These are phyloP conservation scores for Pelodiscus sinensis DNA, from an alignment of 2,113 vertebrate genomes.

Conservation along the genomic window DNA sequence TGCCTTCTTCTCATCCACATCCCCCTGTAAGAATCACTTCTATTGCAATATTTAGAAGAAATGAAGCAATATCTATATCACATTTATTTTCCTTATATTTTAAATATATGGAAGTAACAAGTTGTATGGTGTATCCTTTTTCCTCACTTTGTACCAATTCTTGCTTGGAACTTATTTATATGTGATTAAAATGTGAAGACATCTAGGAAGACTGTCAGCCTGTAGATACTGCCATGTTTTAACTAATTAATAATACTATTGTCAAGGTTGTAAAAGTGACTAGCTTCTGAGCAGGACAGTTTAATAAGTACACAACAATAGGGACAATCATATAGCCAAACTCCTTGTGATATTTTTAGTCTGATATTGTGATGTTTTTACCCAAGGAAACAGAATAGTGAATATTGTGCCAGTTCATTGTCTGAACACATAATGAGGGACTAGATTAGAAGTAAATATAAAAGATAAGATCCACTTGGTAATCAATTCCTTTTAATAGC, in stretches of 20 bases:
- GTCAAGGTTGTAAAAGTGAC: slow-evolving; percentile 18
- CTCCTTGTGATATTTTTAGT: not conserved
- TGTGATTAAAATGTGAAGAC: fast-evolving
- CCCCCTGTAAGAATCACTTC: not conserved
- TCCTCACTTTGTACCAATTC: not conserved
- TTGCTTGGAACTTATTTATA: not conserved
- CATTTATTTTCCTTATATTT: not conserved
- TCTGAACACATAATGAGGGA: slow-evolving; percentile 36
- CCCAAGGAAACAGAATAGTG: slow-evolving; percentile 21
- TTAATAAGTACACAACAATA: slow-evolving; percentile 35
- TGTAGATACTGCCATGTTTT: not conserved
- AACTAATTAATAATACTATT: not conserved
- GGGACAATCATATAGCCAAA: slow-evolving; percentile 14
- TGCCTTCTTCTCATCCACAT: not conserved
- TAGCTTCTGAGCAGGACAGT: not conserved
- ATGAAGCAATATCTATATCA: not conserved
- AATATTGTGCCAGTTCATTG: slow-evolving; percentile 45
- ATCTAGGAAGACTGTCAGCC: not conserved
- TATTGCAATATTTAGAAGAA: not conserved
- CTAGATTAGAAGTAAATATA: slow-evolving; percentile 32
- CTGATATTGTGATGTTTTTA: slow-evolving; percentile 21
- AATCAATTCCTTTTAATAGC: slow-evolving; percentile 47
- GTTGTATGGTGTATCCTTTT: not conserved
- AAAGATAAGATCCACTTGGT: slow-evolving; percentile 36
- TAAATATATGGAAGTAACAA: fast-evolving